Conservation (phyloP, 2,113 vertebrate species). For the Dascyllus trimaculatus region DNA sequence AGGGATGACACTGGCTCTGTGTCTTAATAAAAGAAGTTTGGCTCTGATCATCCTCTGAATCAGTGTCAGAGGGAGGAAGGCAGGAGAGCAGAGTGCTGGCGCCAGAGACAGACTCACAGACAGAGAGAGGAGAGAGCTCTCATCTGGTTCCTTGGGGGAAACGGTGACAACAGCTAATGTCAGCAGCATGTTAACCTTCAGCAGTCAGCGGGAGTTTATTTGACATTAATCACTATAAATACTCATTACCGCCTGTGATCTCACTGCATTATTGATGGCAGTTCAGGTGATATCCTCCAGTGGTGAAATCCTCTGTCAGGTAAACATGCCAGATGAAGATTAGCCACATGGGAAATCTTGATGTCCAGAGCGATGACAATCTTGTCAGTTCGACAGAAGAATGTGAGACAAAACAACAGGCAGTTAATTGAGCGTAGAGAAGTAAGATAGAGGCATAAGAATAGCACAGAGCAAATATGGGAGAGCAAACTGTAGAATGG, state of each 20-base stretch:
- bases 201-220: conserved; percentile 13
- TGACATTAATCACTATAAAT: conserved; percentile 66
- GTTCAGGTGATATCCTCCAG: conserved; percentile 46
- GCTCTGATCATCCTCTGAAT: conserved; percentile 62
- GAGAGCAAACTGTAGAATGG: not conserved
- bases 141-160: conserved; percentile 36
- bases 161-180: conserved; percentile 39
- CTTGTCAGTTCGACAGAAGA: conserved; percentile 43
- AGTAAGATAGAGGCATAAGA: conserved; percentile 41
- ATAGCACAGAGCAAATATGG: conserved; percentile 14
- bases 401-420: conserved; percentile 41
- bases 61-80: conserved; percentile 67
- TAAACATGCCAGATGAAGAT: conserved; percentile 42
- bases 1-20: conserved; percentile 45
- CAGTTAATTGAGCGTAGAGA: conserved; percentile 49
- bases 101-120: conserved; percentile 63
- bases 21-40: conserved; percentile 63
- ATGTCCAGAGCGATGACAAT: conserved; percentile 21
- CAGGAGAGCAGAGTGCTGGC: conserved; percentile 60
- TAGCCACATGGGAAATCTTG: conserved; percentile 27
- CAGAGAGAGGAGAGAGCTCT: conserved; percentile 35
- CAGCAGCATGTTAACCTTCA: conserved; percentile 39
- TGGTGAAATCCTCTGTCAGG: conserved; percentile 41
- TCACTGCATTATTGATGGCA: conserved; percentile 59
- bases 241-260: conserved; percentile 54